A percentile compares a stretch with the other conserved stretches of the same genome.
These are phyloP conservation scores for Petroica traversi DNA, from an alignment of 2,113 vertebrate species.

Conservation along the genomic window DNA sequence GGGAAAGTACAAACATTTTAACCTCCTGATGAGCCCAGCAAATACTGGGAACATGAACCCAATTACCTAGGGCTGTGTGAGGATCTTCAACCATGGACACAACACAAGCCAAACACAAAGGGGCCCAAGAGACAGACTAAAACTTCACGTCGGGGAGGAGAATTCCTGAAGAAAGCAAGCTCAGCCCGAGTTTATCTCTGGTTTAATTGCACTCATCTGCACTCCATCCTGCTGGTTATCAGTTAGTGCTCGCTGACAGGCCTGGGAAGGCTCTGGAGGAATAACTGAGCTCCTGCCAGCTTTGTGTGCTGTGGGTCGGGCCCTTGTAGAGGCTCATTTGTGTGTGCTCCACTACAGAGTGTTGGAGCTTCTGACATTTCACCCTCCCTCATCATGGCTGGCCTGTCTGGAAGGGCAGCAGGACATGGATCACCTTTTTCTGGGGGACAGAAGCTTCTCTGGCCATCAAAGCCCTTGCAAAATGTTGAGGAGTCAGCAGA, in stretches of 20 bases:
- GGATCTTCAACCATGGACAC: neutral
- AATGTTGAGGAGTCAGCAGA: neutral
- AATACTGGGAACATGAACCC: neutral
- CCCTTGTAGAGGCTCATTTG: neutral
- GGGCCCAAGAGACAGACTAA: neutral
- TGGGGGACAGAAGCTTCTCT: neutral
- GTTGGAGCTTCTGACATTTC: neutral
- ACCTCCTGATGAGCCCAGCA: neutral
- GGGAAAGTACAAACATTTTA: neutral
- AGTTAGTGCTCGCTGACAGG: neutral
- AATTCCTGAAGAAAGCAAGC: neutral
- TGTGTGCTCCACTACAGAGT: rapidly evolving
- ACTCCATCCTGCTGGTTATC: neutral
- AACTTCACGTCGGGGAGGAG: neutral
- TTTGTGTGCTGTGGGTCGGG: neutral
- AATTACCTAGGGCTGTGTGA: neutral
- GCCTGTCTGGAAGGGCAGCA: neutral
- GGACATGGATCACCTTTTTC: neutral
- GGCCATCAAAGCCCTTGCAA: neutral
- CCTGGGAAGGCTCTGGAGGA: neutral
- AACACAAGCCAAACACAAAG: neutral
- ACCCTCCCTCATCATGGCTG: neutral
- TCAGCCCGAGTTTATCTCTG: neutral
- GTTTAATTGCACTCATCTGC: neutral
- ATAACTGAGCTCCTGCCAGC: neutral